phyloP scores from a whole-genome alignment of 2,797 vertebrate species.

The Lateolabrax maculatus region DNA sequence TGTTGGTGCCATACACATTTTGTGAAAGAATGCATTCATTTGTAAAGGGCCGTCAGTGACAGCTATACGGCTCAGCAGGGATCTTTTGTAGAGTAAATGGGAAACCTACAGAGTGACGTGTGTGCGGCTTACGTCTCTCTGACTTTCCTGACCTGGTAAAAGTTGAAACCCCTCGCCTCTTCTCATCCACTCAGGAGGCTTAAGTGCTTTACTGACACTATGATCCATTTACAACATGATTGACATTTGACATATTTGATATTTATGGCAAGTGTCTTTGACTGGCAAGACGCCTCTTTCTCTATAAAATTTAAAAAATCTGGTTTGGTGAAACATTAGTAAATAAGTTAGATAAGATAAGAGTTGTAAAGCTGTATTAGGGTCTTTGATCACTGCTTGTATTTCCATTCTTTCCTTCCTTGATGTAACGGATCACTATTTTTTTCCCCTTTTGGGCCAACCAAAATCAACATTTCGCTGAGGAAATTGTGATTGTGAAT shows the following conservation, averaged over 20 bases:
- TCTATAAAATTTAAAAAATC: background rate
- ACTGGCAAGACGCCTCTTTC: background rate
- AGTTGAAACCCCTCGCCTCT: constrained; percentile 45
- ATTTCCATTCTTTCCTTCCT: background rate
- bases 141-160: constrained; percentile 59
- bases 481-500: background rate
- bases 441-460: background rate
- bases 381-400: background rate
- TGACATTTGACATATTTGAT: constrained; percentile 46
- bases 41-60: background rate
- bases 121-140: constrained; percentile 38
- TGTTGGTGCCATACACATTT: background rate
- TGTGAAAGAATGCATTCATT: background rate
- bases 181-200: constrained; percentile 70
- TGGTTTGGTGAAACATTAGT: background rate
- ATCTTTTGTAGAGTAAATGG: constrained; percentile 20
- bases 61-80: constrained; percentile 17
- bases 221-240: constrained; percentile 62
- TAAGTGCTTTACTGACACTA: constrained; percentile 66
- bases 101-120: constrained; percentile 32
- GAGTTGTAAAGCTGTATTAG: background rate
- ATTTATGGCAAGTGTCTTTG: constrained; percentile 15
- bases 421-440: background rate
- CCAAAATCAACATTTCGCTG: background rate
- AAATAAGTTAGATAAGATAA: no score